A percentile compares a stretch with the other conserved stretches of the same genome.
Conservation (phyloP, 2,113 vertebrate genomes). For the Centropus bengalensis region DNA sequence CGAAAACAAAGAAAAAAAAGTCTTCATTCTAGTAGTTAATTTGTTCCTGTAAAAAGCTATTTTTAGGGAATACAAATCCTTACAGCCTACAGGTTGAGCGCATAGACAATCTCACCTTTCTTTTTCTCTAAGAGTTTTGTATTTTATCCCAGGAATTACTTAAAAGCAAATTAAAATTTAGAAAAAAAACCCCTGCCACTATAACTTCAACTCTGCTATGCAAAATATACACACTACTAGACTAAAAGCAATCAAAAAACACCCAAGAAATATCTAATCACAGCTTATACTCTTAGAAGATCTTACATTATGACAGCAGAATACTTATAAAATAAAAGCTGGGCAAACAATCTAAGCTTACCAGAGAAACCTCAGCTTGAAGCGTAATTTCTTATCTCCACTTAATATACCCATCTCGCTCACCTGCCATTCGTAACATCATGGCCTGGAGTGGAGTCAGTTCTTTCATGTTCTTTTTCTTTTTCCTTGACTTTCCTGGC, state of each 20-base stretch:
- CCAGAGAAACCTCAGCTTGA: neutral
- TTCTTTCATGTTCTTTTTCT: slow-evolving; percentile 93
- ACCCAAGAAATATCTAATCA: neutral
- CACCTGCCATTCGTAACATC: slow-evolving; percentile 98
- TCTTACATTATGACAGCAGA: neutral
- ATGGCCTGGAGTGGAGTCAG: slow-evolving; percentile 97
- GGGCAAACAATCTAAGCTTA: neutral
- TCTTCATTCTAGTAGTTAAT: neutral
- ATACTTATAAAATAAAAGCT: neutral
- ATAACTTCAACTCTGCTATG: neutral
- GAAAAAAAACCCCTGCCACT: neutral
- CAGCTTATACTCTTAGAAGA: neutral
- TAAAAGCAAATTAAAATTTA: neutral
- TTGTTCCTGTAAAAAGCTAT: neutral
- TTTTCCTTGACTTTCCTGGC: slow-evolving; percentile 84
- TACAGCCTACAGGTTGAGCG: neutral
- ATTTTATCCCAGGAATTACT: neutral
- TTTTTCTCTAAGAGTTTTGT: neutral
- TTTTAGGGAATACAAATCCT: neutral
- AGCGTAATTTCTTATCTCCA: neutral
- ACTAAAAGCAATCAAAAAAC: neutral
- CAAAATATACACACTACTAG: neutral
- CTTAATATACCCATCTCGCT: neutral
- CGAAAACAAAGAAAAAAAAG: neutral
- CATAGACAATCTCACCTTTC: neutral